Evolutionary conservation across 2,113 vertebrate genomes (phyloP).

Genomic region (Phylloscopus whistleri): DNA sequence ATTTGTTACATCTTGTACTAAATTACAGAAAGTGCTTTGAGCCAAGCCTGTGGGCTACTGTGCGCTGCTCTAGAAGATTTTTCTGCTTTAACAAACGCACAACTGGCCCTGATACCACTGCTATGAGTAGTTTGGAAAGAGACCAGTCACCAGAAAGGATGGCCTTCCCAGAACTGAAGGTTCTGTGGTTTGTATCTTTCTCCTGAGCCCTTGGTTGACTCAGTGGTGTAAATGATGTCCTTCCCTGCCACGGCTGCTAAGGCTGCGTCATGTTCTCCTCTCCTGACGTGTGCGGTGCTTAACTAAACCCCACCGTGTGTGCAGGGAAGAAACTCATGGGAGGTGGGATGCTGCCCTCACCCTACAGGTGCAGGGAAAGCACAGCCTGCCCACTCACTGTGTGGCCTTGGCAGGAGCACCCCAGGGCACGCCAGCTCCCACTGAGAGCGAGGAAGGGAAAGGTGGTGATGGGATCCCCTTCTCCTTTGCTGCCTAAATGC

Average conservation of each 20-base stretch:
- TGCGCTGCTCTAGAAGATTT: background rate
- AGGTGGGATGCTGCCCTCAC: background rate
- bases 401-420: background rate
- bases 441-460: background rate
- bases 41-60: background rate
- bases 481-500: background rate
- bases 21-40: background rate
- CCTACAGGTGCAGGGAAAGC: fast-evolving
- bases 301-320: fast-evolving
- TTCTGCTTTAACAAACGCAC: background rate
- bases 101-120: background rate
- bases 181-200: background rate
- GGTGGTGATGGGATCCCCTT: background rate
- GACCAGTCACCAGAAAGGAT: background rate
- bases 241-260: background rate
- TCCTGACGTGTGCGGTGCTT: background rate
- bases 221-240: background rate
- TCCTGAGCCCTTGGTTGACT: background rate
- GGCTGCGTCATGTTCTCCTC: background rate
- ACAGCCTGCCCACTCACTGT: fast-evolving
- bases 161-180: background rate
- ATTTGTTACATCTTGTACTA: background rate
- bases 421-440: background rate
- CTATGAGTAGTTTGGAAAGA: background rate
- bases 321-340: background rate